Evolutionary conservation across 2,888 invertebrate species (phyloP).

Genomic region (Helobdella robusta): DNA sequence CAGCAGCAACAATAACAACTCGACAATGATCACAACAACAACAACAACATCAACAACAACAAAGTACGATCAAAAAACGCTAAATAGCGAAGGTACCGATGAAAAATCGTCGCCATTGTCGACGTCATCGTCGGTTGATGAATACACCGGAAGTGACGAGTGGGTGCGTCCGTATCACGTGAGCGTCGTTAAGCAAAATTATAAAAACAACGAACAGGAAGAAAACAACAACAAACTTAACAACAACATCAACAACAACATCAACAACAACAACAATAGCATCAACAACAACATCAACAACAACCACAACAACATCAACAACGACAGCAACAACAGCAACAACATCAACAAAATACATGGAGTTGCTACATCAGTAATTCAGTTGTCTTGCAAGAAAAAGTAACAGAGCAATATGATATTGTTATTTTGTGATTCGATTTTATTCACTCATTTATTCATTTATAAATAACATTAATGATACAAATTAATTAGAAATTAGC

Average conservation of each 20-base stretch:
- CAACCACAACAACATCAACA: background rate
- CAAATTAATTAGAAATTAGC: too few relatives aligned
- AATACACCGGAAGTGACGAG: constrained; percentile 27
- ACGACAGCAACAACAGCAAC: too few relatives aligned
- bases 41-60: background rate
- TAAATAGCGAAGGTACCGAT: constrained; percentile 6
- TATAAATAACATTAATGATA: too few relatives aligned
- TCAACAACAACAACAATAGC: background rate
- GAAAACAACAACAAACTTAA: background rate
- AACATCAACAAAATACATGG: constrained; percentile 12
- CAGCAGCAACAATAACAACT: background rate
- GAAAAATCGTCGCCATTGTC: constrained; percentile 6
- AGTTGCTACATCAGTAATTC: constrained; percentile 12
- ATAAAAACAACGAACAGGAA: background rate
- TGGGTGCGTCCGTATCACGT: constrained; percentile 37
- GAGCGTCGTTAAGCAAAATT: constrained; percentile 24
- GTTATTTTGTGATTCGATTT: too few relatives aligned
- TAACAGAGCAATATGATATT: too few relatives aligned
- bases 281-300: background rate
- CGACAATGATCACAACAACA: background rate
- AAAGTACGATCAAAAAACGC: constrained; percentile 2
- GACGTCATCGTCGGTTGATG: constrained; percentile 15
- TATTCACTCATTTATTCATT: too few relatives aligned
- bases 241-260: constrained; percentile 12
- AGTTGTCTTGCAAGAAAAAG: constrained; percentile 7